Evolutionary conservation across 1,140 invertebrate species (phyloP).

Genomic region (Pseudomyrmex gracilis): DNA sequence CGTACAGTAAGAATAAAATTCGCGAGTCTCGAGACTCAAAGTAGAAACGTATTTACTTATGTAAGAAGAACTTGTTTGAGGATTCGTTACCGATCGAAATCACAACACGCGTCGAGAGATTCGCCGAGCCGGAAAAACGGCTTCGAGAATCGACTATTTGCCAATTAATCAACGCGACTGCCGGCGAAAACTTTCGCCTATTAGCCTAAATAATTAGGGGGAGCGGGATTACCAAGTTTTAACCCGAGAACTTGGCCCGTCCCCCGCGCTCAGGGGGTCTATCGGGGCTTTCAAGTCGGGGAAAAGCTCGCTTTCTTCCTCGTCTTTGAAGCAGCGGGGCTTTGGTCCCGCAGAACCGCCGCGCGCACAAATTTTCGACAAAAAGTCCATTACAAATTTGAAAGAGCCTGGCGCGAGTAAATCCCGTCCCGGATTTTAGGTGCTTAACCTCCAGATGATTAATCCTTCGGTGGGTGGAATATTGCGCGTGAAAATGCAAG

Average conservation of each 20-base stretch:
- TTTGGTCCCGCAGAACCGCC: conserved; percentile 1
- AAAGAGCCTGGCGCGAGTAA: conserved; percentile 7
- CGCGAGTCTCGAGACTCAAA: background rate
- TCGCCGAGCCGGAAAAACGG: conserved; percentile 37
- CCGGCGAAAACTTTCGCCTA: conserved; percentile 63
- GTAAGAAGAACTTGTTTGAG: conserved; percentile 12
- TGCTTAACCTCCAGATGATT: conserved; percentile 15
- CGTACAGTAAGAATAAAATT: background rate
- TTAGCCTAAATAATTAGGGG: conserved; percentile 69
- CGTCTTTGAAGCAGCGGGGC: conserved; percentile 2
- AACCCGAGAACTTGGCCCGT: conserved; percentile 34
- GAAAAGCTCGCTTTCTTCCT: conserved; percentile 48
- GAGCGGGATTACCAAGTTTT: conserved; percentile 65
- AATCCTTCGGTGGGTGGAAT: background rate
- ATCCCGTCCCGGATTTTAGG: background rate
- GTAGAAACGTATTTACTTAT: background rate
- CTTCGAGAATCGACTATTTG: conserved; percentile 58
- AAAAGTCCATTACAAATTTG: conserved; percentile 50
- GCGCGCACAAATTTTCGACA: conserved; percentile 30
- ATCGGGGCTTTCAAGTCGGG: conserved; percentile 45
- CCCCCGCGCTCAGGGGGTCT: conserved; percentile 24
- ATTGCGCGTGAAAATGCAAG: conserved; percentile 1
- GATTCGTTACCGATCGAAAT: conserved; percentile 31
- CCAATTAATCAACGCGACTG: conserved; percentile 62
- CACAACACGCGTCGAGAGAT: conserved; percentile 7